A percentile compares a stretch with the other conserved stretches of the same genome.
These are phyloP conservation scores for Eurytoma californica DNA, from an alignment of 2,888 invertebrate genomes.

Conservation along the genomic window DNA sequence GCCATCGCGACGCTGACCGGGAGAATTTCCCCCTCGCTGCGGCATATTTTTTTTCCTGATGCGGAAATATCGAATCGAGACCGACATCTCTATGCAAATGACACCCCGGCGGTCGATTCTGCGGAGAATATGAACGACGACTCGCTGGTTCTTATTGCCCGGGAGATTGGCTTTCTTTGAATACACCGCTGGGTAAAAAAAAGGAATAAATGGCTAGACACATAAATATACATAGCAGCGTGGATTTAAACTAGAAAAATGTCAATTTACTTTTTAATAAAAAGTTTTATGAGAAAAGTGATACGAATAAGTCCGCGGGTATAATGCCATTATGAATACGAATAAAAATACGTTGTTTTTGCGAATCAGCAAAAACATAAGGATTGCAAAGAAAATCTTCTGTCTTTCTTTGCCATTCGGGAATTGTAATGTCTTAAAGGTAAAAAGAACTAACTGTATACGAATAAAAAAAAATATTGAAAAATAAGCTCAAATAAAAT, in stretches of 20 bases:
- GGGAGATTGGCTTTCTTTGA: neutral
- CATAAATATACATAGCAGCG: too few relatives aligned
- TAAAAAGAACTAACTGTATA: too few relatives aligned
- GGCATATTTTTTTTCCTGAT: conserved; percentile 9
- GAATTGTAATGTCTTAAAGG: too few relatives aligned
- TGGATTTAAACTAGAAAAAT: too few relatives aligned
- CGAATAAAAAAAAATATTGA: too few relatives aligned
- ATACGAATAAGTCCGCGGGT: too few relatives aligned
- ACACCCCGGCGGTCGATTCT: conserved; percentile 18
- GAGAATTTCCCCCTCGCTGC: neutral
- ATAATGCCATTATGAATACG: too few relatives aligned
- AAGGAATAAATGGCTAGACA: conserved; percentile 8
- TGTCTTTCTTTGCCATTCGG: too few relatives aligned
- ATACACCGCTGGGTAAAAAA: neutral
- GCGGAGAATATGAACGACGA: conserved; percentile 47
- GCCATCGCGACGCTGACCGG: conserved; percentile 1
- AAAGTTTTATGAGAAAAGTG: neutral
- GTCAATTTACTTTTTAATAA: too few relatives aligned
- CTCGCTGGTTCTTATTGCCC: conserved; percentile 18
- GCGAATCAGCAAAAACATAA: neutral
- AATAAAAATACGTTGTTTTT: too few relatives aligned
- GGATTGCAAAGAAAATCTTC: neutral
- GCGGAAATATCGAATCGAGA: conserved; percentile 36
- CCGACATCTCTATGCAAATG: conserved; percentile 45
- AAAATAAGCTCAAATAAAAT: too few relatives aligned